These are phyloP conservation scores for Deilephila porcellus DNA, from an alignment of 2,888 invertebrate species.

Conservation along the genomic window DNA sequence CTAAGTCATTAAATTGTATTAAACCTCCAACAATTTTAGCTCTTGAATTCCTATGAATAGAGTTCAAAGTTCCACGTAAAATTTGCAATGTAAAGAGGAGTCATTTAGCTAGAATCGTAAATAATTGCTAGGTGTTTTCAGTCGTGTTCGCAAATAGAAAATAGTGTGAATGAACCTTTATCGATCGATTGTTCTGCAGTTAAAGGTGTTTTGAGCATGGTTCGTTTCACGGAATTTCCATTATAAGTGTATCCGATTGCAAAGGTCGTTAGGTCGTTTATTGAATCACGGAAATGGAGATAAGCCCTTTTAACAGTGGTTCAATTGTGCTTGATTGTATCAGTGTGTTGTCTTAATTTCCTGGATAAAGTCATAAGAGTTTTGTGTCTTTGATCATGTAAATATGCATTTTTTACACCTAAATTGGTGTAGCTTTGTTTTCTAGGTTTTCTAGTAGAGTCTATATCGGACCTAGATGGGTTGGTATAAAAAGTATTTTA, in stretches of 20 bases:
- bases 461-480: too few species aligned
- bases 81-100: background rate
- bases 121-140: constrained; percentile 21
- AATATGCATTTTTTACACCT: too few species aligned
- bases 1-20: constrained; percentile 20
- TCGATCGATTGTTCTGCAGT: constrained; percentile 16
- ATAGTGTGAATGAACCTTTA: constrained; percentile 29
- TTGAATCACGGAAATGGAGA: background rate
- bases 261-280: background rate
- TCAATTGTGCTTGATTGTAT: too few species aligned
- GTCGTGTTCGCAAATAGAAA: constrained; percentile 26
- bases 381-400: too few species aligned
- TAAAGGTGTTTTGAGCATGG: background rate
- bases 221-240: background rate
- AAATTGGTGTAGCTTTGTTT: too few species aligned
- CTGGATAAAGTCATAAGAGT: too few species aligned
- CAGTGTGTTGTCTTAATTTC: too few species aligned
- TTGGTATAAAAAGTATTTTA: too few species aligned
- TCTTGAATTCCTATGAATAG: background rate
- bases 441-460: too few species aligned
- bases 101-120: constrained; percentile 19
- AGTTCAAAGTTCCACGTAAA: background rate
- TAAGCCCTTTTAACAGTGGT: background rate
- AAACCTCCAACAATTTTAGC: background rate
- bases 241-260: background rate